Evolutionary conservation across 2,797 vertebrate species (phyloP).

Genomic region (Fundulus diaphanus): DNA sequence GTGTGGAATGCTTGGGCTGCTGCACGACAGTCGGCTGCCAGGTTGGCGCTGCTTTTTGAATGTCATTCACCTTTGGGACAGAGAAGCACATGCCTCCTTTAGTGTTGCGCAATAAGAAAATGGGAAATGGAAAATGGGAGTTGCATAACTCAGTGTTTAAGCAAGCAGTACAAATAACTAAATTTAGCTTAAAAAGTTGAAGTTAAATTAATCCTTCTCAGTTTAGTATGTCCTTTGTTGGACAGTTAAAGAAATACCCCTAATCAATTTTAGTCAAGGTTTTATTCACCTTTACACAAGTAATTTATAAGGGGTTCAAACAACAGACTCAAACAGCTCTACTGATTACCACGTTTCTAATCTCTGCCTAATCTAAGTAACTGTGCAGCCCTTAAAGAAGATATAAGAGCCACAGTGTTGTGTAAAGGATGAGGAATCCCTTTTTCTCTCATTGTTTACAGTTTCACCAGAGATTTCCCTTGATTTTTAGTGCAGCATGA

Average conservation of each 20-base stretch:
- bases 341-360: constrained; percentile 31
- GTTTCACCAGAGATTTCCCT: not conserved
- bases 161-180: not conserved
- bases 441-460: not conserved
- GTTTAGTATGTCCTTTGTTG: constrained; percentile 6
- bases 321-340: constrained; percentile 1
- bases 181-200: constrained; percentile 12
- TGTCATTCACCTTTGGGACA: constrained; percentile 30
- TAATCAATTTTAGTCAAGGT: constrained; percentile 19
- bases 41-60: constrained; percentile 36
- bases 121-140: constrained; percentile 13
- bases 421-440: not conserved
- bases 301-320: constrained; percentile 22
- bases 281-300: constrained; percentile 22
- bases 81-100: constrained; percentile 27
- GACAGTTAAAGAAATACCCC: constrained; percentile 15
- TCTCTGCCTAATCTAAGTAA: constrained; percentile 25
- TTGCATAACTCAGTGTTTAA: constrained; percentile 19
- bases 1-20: constrained; percentile 18
- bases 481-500: not conserved
- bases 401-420: constrained; percentile 8
- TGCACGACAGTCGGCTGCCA: constrained; percentile 19
- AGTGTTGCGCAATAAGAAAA: constrained; percentile 32
- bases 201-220: constrained; percentile 31
- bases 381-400: constrained; percentile 7